Evolutionary conservation across 2,888 invertebrate genomes (phyloP).

Genomic region (Heliconius ethilla): DNA sequence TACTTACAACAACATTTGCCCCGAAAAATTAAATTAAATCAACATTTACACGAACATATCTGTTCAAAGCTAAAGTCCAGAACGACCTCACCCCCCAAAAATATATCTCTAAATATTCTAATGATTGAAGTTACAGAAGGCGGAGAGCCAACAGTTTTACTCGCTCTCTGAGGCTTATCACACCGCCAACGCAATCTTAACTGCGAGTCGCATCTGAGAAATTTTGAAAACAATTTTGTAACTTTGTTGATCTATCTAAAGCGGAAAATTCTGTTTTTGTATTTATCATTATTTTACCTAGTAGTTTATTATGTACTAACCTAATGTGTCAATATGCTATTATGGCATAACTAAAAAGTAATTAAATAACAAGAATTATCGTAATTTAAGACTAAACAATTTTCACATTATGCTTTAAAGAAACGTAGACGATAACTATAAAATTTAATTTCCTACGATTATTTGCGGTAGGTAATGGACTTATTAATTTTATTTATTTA

Average conservation of each 20-base stretch:
- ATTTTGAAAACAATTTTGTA: neutral
- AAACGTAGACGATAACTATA: too few relatives aligned
- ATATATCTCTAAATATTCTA: too few relatives aligned
- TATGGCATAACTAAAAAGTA: too few relatives aligned
- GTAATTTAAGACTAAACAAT: too few relatives aligned
- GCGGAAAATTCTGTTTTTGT: neutral
- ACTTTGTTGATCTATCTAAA: neutral
- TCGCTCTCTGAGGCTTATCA: neutral
- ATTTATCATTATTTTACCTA: neutral
- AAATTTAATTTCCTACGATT: neutral
- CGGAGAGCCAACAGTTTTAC: neutral
- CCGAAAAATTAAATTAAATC: too few relatives aligned
- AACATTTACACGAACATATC: too few relatives aligned
- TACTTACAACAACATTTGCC: too few relatives aligned
- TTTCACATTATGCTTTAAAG: too few relatives aligned
- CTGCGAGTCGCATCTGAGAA: conserved; percentile 1
- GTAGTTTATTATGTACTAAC: neutral
- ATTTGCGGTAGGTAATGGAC: neutral
- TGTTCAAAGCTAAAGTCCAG: too few relatives aligned
- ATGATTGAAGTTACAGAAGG: neutral
- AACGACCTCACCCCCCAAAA: too few relatives aligned
- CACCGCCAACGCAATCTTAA: neutral
- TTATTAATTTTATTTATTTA: too few relatives aligned
- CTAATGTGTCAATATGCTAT: neutral
- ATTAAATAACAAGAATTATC: too few relatives aligned